These are phyloP conservation scores for Callaeas wilsoni DNA, from an alignment of 2,113 vertebrate genomes.

Conservation along the genomic window DNA sequence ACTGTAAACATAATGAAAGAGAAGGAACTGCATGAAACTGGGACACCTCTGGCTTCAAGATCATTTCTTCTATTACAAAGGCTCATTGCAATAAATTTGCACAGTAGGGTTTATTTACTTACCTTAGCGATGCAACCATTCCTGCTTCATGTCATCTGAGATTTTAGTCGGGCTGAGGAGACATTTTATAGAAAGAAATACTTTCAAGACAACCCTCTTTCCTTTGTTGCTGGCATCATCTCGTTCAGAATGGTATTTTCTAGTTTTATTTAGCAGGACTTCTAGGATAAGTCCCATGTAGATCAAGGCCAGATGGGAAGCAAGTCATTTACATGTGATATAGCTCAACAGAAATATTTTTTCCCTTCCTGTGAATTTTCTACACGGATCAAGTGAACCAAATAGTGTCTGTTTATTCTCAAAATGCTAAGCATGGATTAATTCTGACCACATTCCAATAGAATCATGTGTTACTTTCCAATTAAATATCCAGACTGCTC, in stretches of 20 bases:
- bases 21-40: background rate
- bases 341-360: background rate
- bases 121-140: background rate
- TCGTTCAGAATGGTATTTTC: background rate
- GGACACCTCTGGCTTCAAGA: conserved; percentile 20
- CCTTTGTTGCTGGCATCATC: background rate
- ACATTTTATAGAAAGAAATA: background rate
- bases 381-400: background rate
- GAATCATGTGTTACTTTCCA: conserved; percentile 9
- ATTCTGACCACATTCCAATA: conserved; percentile 44
- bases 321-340: background rate
- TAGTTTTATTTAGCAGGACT: background rate
- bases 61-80: conserved; percentile 7
- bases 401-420: background rate
- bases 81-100: background rate
- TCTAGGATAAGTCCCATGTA: background rate
- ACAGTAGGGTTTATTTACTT: conserved; percentile 31
- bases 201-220: background rate
- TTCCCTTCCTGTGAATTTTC: conserved; percentile 9
- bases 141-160: background rate
- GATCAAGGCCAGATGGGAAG: background rate
- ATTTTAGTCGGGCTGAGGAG: background rate
- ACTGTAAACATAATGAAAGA: background rate
- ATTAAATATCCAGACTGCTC: conserved; percentile 34
- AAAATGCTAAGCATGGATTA: conserved; percentile 25